Conservation (phyloP, 1,140 invertebrate species). For the Penaeus indicus region DNA sequence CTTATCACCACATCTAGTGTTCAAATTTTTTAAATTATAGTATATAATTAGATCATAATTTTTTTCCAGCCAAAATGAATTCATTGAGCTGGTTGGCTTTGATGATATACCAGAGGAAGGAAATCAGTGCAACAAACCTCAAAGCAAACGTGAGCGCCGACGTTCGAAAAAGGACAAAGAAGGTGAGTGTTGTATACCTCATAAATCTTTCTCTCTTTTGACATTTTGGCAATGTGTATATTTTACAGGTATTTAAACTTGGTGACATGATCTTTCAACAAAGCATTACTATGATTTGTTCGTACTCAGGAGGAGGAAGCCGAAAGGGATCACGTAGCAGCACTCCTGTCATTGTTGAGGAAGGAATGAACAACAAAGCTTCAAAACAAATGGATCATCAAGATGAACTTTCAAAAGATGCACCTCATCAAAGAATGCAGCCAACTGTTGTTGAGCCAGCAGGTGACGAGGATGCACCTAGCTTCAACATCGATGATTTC, state of each 20-base stretch:
- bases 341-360: conserved; percentile 57
- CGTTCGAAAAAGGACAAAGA: conserved; percentile 59
- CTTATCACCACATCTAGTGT: too few species aligned
- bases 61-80: conserved; percentile 65
- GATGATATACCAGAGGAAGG: conserved; percentile 60
- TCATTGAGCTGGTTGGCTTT: conserved; percentile 66
- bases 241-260: neutral
- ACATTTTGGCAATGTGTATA: neutral
- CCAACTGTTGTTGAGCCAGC: conserved; percentile 52
- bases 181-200: neutral
- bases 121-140: conserved; percentile 45
- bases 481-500: conserved; percentile 61
- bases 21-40: too few species aligned
- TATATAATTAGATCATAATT: too few species aligned
- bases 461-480: conserved; percentile 37
- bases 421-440: conserved; percentile 9
- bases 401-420: neutral
- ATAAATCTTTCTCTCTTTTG: neutral
- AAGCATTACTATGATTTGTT: neutral
- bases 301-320: conserved; percentile 45
- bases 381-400: conserved; percentile 43
- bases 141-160: conserved; percentile 52
- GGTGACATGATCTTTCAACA: neutral
- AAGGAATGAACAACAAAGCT: conserved; percentile 18
- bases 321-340: conserved; percentile 48